Evolutionary conservation across 2,888 invertebrate genomes (phyloP).

Genomic region (Liodrosophila aerea): DNA sequence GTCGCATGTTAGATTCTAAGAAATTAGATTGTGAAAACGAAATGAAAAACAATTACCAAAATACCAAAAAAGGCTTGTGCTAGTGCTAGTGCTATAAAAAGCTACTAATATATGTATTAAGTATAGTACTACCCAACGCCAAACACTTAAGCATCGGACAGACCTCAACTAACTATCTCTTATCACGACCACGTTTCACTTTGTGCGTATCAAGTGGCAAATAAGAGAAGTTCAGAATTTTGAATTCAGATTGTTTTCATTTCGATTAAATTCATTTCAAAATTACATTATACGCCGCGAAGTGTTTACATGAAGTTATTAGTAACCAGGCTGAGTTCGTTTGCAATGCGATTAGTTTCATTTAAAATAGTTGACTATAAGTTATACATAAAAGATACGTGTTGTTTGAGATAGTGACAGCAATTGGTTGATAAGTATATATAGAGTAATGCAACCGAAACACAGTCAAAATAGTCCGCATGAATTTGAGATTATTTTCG

Average conservation of each 20-base stretch:
- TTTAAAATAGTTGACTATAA: conserved; percentile 75
- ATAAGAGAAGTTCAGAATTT: too few species aligned
- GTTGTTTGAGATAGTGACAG: too few species aligned
- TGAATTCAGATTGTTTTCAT: too few species aligned
- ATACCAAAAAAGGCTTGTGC: conserved; percentile 33
- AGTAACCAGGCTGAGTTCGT: conserved; percentile 81
- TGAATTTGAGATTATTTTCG: conserved; percentile 36
- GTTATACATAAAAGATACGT: conserved; percentile 16
- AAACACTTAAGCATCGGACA: not conserved
- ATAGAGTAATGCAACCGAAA: conserved; percentile 19
- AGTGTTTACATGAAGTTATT: conserved; percentile 82
- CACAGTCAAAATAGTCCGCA: conserved; percentile 56
- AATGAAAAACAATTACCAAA: conserved; percentile 51
- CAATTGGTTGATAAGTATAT: conserved; percentile 13
- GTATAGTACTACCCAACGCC: not conserved
- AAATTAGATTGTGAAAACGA: conserved; percentile 61
- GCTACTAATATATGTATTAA: conserved; percentile 9
- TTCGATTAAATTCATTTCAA: conserved; percentile 35
- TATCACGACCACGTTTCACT: not conserved
- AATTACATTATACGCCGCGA: conserved; percentile 23
- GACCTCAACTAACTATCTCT: not conserved
- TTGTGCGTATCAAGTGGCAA: too few species aligned
- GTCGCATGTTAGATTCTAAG: conserved; percentile 72
- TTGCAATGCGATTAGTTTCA: conserved; percentile 81
- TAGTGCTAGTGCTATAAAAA: conserved; percentile 44